A percentile compares a stretch with the other conserved stretches of the same genome.
These are phyloP conservation scores for Dendrocincla tyrannina DNA, from an alignment of 2,797 vertebrate species.

Conservation along the genomic window DNA sequence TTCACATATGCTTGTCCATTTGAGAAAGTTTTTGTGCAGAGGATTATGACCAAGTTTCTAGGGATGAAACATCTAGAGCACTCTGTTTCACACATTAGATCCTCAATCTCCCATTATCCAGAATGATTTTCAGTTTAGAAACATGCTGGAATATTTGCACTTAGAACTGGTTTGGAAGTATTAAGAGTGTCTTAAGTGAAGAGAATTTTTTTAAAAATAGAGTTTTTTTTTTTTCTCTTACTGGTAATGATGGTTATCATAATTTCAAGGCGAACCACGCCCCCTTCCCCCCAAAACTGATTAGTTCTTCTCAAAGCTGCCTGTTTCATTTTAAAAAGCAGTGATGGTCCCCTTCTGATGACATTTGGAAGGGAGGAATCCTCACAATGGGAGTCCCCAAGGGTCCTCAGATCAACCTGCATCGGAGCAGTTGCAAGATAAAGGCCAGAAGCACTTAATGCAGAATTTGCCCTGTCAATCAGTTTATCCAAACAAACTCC, in stretches of 20 bases:
- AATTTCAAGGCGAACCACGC: not conserved
- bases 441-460: not conserved
- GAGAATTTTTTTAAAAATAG: not conserved
- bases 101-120: not conserved
- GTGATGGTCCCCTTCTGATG: not conserved
- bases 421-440: not conserved
- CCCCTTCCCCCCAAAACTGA: no score
- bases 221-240: not conserved
- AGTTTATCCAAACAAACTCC: conserved; percentile 35
- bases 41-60: not conserved
- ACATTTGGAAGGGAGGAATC: not conserved
- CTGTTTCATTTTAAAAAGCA: not conserved
- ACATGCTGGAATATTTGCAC: not conserved
- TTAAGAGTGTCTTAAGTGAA: not conserved
- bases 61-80: not conserved
- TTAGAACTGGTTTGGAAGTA: not conserved
- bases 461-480: not conserved
- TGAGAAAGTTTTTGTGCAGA: not conserved
- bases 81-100: not conserved
- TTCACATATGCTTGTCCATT: not conserved
- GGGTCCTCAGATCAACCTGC: not conserved
- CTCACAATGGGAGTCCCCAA: not conserved
- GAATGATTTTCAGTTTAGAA: not conserved
- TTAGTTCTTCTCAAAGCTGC: not conserved
- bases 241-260: not conserved